These are phyloP conservation scores for Cryptocephalus primarius DNA, from an alignment of 2,888 invertebrate genomes.

Conservation along the genomic window DNA sequence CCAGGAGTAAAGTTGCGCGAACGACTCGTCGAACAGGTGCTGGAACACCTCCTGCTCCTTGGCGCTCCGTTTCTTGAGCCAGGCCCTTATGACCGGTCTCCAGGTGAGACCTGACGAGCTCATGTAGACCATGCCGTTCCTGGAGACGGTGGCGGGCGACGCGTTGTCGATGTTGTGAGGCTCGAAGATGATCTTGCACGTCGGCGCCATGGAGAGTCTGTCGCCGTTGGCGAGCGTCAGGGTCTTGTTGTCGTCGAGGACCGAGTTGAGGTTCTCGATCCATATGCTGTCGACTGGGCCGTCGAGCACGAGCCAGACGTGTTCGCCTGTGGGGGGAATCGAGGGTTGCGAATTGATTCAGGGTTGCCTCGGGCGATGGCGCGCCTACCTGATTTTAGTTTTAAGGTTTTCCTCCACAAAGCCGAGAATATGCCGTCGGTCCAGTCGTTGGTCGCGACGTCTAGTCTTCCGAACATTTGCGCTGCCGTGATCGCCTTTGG, in stretches of 20 bases:
- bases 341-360: slow-evolving; percentile 1
- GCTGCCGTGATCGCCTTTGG: slow-evolving; percentile 95
- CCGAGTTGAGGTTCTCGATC: slow-evolving; percentile 97
- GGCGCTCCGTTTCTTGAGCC: slow-evolving; percentile 58
- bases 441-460: slow-evolving; percentile 98
- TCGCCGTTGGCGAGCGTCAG: slow-evolving; percentile 92
- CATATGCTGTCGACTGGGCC: slow-evolving; percentile 97
- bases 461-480: slow-evolving; percentile 94
- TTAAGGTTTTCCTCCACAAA: slow-evolving; percentile 88
- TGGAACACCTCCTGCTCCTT: slow-evolving; percentile 53
- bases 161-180: slow-evolving; percentile 97
- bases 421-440: slow-evolving; percentile 97
- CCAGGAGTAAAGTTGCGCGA: slow-evolving; percentile 66
- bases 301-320: slow-evolving; percentile 89
- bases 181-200: slow-evolving; percentile 93
- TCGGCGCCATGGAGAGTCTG: slow-evolving; percentile 85
- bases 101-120: slow-evolving; percentile 91
- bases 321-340: slow-evolving; percentile 45
- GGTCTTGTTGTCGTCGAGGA: slow-evolving; percentile 92
- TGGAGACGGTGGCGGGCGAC: slow-evolving; percentile 91
- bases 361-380: no score
- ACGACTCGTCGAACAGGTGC: slow-evolving; percentile 64
- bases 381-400: slow-evolving; percentile 66
- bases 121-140: slow-evolving; percentile 70
- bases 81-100: slow-evolving; percentile 79